These are phyloP conservation scores for Drosophila colorata DNA, from an alignment of 2,888 invertebrate genomes.

Conservation along the genomic window DNA sequence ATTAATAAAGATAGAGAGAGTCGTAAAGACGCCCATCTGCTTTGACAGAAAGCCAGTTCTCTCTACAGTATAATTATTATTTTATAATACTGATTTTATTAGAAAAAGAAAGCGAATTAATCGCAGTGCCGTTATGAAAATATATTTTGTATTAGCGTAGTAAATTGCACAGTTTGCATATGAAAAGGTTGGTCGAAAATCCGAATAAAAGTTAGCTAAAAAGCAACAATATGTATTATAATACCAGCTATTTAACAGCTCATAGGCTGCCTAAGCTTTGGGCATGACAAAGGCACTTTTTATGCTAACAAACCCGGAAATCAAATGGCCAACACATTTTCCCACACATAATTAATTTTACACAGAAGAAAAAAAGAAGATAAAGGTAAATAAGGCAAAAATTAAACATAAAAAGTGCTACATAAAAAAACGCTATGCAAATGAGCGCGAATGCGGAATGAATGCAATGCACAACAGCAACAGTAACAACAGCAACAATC, in stretches of 20 bases:
- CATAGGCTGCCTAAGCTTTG: conserved; percentile 10
- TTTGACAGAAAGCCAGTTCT: no score
- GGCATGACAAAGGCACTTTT: conserved; percentile 6
- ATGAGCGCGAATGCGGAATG: conserved; percentile 80
- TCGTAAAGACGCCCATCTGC: no score
- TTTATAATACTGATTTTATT: no score
- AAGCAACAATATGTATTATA: background rate
- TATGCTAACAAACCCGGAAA: conserved; percentile 68
- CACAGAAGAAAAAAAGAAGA: conserved; percentile 26
- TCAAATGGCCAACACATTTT: conserved; percentile 68
- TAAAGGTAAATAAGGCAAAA: conserved; percentile 25
- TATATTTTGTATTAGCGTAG: conserved; percentile 19
- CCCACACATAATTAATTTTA: conserved; percentile 78
- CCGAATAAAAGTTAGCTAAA: conserved; percentile 10
- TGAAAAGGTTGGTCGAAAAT: conserved; percentile 4
- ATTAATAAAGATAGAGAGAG: no score
- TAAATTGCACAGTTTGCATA: conserved; percentile 1
- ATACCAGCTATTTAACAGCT: background rate
- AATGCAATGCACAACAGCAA: conserved; percentile 63
- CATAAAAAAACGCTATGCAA: conserved; percentile 68
- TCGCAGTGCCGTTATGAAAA: conserved; percentile 46
- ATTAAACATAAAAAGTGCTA: conserved; percentile 49
- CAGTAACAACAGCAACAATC: conserved; percentile 29
- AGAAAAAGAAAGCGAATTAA: conserved; percentile 54
- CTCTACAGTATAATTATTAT: no score